These are phyloP conservation scores for Alcedo quadribrachys DNA, from an alignment of 2,797 vertebrate genomes.

Conservation along the genomic window DNA sequence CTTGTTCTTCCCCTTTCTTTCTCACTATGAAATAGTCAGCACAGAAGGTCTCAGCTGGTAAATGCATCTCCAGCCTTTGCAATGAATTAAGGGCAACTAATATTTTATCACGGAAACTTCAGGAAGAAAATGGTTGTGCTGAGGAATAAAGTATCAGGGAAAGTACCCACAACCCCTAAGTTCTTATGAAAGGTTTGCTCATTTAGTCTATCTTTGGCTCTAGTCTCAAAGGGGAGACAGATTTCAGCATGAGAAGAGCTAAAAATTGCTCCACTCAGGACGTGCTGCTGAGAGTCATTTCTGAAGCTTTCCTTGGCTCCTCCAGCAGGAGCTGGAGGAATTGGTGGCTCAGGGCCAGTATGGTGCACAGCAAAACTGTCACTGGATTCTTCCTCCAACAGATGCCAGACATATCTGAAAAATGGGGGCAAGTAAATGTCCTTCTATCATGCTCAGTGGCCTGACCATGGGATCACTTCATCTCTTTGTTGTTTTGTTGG, in stretches of 20 bases:
- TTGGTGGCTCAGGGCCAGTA: neutral
- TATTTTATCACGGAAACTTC: neutral
- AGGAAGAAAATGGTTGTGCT: neutral
- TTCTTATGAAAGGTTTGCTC: neutral
- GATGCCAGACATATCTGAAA: neutral
- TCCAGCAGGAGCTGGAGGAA: neutral
- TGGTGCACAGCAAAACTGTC: neutral
- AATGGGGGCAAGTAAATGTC: neutral
- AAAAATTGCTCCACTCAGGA: slow-evolving; percentile 48
- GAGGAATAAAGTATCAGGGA: neutral
- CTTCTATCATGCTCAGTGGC: neutral
- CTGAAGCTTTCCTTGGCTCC: slow-evolving; percentile 41
- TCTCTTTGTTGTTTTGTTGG: neutral
- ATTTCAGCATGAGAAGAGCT: slow-evolving; percentile 30
- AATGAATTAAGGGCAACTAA: neutral
- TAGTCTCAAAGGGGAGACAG: neutral
- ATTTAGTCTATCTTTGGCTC: slow-evolving; percentile 31
- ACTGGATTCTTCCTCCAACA: neutral
- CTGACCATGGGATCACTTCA: neutral
- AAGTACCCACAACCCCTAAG: neutral
- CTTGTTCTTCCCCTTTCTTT: neutral
- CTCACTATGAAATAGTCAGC: neutral
- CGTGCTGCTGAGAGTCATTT: neutral
- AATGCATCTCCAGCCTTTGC: neutral
- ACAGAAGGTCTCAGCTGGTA: neutral